Evolutionary conservation across 2,888 invertebrate genomes (phyloP).

Genomic region (Spodoptera exigua): DNA sequence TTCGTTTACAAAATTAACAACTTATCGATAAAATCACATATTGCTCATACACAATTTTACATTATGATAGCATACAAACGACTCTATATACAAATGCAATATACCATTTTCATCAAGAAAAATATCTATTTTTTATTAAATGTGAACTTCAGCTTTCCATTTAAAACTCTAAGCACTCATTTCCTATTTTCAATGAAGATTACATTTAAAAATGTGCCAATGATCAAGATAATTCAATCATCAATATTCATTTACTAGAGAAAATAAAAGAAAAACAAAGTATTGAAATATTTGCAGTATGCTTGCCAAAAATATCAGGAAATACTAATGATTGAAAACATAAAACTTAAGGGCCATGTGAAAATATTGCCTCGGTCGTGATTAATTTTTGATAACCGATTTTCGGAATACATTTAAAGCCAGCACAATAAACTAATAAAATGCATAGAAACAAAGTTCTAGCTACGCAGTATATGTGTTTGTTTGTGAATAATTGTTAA

Average conservation of each 20-base stretch:
- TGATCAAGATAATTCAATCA: too few species aligned
- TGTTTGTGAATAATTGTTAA: too few species aligned
- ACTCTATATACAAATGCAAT: conserved; percentile 54
- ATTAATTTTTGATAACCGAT: too few species aligned
- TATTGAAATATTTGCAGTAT: too few species aligned
- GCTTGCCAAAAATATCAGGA: too few species aligned
- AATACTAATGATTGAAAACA: too few species aligned
- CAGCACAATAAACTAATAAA: too few species aligned
- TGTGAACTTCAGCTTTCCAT: conserved; percentile 13
- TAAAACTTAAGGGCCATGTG: too few species aligned
- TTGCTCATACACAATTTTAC: conserved; percentile 57
- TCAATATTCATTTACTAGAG: conserved; percentile 4
- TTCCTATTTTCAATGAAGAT: conserved; percentile 6
- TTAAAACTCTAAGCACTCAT: conserved; percentile 10
- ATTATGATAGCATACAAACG: conserved; percentile 53
- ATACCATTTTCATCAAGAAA: conserved; percentile 25
- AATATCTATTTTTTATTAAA: conserved; percentile 10
- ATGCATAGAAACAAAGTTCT: too few species aligned
- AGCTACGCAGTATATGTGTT: neutral
- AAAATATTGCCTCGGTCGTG: too few species aligned
- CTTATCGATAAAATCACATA: conserved; percentile 69
- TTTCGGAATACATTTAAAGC: too few species aligned
- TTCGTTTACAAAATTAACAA: conserved; percentile 71
- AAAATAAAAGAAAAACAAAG: too few species aligned
- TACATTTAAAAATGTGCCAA: neutral